A percentile compares a stretch with the other conserved stretches of the same genome.
phyloP scores from a whole-genome alignment of 2,797 vertebrate species.

The Cynopterus sphinx region DNA sequence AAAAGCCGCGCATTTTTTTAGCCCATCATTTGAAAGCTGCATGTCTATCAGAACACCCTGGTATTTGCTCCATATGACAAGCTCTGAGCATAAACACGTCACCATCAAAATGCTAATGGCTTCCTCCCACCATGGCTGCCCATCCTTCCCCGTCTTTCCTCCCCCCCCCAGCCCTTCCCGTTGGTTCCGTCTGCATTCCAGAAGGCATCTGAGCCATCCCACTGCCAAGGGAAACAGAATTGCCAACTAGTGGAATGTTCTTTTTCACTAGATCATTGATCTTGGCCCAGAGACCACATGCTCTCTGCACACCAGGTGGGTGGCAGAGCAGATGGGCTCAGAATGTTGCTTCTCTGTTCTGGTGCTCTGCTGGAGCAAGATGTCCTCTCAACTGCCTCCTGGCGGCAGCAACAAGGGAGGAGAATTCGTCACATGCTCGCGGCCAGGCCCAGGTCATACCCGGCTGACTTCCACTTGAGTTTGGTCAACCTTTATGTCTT shows the following conservation, averaged over 20 bases:
- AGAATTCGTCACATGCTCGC: no score
- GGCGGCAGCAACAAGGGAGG: neutral
- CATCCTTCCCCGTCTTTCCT: neutral
- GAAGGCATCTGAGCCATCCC: slow-evolving; percentile 10
- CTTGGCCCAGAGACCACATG: neutral
- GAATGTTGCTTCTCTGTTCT: slow-evolving; percentile 16
- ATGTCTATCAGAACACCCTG: slow-evolving; percentile 64
- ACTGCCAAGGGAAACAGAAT: neutral
- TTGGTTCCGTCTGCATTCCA: neutral
- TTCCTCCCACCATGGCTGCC: slow-evolving; percentile 62
- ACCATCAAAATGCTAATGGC: slow-evolving; percentile 78
- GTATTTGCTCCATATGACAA: slow-evolving; percentile 76
- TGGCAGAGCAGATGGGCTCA: neutral
- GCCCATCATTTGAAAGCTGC: slow-evolving; percentile 67
- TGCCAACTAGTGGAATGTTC: neutral
- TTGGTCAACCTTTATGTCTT: neutral
- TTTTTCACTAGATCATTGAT: neutral
- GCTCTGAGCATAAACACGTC: slow-evolving; percentile 75
- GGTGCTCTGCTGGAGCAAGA: neutral
- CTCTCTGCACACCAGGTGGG: neutral
- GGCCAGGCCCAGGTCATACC: neutral
- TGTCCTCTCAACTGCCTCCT: neutral
- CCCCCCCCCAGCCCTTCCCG: neutral
- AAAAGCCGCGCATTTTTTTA: slow-evolving; percentile 31
- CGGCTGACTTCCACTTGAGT: neutral